Base-by-base conservation (phyloP, 2,888 invertebrate species). In the Biston betularia region DNA sequence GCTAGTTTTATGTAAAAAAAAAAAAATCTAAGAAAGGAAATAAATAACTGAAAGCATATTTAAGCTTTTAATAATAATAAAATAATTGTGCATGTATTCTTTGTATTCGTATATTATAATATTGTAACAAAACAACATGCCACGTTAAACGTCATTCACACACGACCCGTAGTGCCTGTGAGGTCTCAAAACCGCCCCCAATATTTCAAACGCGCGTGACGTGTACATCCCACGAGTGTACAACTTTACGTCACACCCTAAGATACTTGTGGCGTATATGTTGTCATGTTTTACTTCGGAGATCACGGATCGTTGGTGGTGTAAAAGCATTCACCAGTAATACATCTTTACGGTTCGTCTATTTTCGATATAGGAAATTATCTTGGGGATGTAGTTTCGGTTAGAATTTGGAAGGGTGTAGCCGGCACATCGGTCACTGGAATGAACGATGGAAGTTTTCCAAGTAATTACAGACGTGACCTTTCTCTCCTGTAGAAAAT, bases 141-240 rank as follows among this genome's bases (percentile, higher is more conserved):
- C 55, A 33, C 33, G 42, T 44, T 35, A 6, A 53, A 15, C 24
- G 38, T 15, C 38, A 53, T 15, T 53, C 15, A 40, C 14, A n/a
- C 40, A 10, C 35, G 14, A 33, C 24, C 24, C 33, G 3, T 0
- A 10, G 46, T 11, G 42, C 33, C 33, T 55, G 44, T n/a, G 45
- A 45, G 10, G 45, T 12, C n/a, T 45, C 9, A n/a, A 49, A 38
- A n/a, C 49, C 46, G 49, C 58, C 58, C 57, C 15, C 15, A 48
- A 59, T 59, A 59, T 59, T 59, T 59, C 58, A 59, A 59, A 59
- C 24, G 24, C 15, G 15, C 10, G 35, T 14, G 24, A 40, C 24
- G 40, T 24, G 24, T 38, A 38, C 14, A 46, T 46, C 57, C 33
- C 57, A 35, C 9, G 57, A 59, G 58, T 50, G 49, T 42, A 33